A percentile compares a stretch with the other conserved stretches of the same genome.
These are phyloP conservation scores for Chorisops tibialis DNA, from an alignment of 2,888 invertebrate species.

Conservation along the genomic window DNA sequence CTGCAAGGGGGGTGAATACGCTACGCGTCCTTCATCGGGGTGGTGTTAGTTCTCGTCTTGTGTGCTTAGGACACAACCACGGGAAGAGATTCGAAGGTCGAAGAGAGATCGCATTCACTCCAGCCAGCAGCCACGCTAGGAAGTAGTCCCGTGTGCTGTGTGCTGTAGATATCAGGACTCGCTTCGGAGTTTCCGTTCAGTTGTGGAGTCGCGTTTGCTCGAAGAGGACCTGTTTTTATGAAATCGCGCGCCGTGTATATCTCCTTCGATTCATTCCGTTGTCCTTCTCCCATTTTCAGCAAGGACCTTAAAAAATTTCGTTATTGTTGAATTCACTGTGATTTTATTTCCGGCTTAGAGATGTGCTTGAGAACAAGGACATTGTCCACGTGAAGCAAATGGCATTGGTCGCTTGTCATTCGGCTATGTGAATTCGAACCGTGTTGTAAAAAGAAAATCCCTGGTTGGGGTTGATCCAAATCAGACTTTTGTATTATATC, in stretches of 20 bases:
- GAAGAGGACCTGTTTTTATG: constrained; percentile 23
- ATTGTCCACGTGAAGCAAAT: neutral
- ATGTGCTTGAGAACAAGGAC: constrained; percentile 4
- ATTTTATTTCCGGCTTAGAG: constrained; percentile 8
- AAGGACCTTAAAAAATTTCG: neutral
- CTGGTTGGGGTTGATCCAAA: too few relatives aligned
- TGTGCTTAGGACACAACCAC: too few relatives aligned
- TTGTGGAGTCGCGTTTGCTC: constrained; percentile 32
- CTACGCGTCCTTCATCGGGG: too few relatives aligned
- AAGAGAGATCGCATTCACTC: neutral
- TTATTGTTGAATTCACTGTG: neutral
- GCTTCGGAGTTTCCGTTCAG: constrained; percentile 20
- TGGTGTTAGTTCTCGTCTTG: neutral
- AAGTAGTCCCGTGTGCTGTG: neutral
- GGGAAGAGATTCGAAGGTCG: constrained; percentile 11
- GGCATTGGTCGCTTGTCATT: neutral
- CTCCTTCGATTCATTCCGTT: constrained; percentile 13
- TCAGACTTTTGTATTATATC: too few relatives aligned
- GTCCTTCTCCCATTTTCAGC: constrained; percentile 4
- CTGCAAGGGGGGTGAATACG: too few relatives aligned
- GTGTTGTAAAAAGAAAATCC: neutral
- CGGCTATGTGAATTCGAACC: neutral
- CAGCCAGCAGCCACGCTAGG: too few relatives aligned
- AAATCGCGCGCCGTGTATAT: constrained; percentile 6
- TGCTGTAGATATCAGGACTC: neutral